Evolutionary conservation across 2,888 invertebrate genomes (phyloP).

Genomic region (Aethes cnicana): DNA sequence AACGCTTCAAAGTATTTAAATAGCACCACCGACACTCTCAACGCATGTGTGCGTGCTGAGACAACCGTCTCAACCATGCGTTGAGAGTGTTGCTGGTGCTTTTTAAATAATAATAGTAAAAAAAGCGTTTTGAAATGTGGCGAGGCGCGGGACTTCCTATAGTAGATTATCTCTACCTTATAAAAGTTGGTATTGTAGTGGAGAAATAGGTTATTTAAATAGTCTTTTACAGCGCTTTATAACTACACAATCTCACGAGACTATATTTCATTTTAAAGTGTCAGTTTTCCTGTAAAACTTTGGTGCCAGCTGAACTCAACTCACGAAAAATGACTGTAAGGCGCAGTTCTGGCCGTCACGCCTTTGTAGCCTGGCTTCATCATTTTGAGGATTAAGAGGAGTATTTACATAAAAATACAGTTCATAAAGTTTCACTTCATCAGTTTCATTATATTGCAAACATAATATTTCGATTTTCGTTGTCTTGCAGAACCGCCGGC

Average conservation of each 20-base stretch:
- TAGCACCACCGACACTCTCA: no score
- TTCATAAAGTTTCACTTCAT: constrained; percentile 29
- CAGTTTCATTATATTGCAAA: constrained; percentile 26
- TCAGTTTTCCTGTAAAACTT: constrained; percentile 12
- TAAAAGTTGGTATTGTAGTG: no score
- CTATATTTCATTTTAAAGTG: constrained; percentile 13
- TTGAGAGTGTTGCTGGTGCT: no score
- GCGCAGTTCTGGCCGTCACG: constrained; percentile 40
- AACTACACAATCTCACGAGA: constrained; percentile 10
- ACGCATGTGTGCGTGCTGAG: no score
- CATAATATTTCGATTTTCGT: constrained; percentile 24
- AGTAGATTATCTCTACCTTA: no score
- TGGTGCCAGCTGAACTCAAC: constrained; percentile 38
- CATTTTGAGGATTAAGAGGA: constrained; percentile 52
- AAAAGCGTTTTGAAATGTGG: no score
- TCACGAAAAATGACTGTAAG: constrained; percentile 47
- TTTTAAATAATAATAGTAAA: no score
- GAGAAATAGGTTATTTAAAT: no score
- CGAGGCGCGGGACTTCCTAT: no score
- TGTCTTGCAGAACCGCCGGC: constrained; percentile 7
- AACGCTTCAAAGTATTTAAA: no score
- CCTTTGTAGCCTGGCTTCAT: constrained; percentile 45
- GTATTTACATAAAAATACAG: constrained; percentile 48
- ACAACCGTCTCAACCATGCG: no score
- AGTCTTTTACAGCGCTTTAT: background rate